phyloP scores from a whole-genome alignment of 2,797 vertebrate species.

The Sebastolobus altivelis region DNA sequence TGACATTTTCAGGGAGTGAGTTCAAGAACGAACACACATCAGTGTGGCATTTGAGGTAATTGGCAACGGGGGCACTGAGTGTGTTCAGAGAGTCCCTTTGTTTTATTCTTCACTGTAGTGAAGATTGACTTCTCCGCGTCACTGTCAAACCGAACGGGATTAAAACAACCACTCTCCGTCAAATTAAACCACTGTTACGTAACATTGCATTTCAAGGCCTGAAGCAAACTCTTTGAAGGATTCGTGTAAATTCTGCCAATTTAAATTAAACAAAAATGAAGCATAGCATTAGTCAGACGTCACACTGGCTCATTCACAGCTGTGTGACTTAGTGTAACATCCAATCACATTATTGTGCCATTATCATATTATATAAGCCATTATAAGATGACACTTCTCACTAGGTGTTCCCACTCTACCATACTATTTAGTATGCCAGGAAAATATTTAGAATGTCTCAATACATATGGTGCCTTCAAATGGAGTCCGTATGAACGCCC shows the following conservation, averaged over 20 bases:
- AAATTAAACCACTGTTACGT: background rate
- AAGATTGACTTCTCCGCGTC: constrained; percentile 35
- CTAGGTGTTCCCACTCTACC: too few species aligned
- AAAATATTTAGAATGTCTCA: too few species aligned
- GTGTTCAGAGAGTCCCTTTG: constrained; percentile 55
- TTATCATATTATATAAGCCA: background rate
- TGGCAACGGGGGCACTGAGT: constrained; percentile 54
- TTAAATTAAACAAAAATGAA: constrained; percentile 4
- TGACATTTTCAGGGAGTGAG: constrained; percentile 67
- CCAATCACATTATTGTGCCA: background rate
- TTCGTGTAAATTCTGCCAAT: constrained; percentile 3
- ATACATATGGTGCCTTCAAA: too few species aligned
- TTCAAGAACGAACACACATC: constrained; percentile 62
- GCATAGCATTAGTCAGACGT: background rate
- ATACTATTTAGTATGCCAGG: too few species aligned
- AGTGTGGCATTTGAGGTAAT: constrained; percentile 76
- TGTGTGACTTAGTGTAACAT: background rate
- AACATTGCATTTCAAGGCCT: background rate
- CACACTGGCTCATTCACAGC: background rate
- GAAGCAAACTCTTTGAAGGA: background rate
- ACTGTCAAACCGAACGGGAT: constrained; percentile 3
- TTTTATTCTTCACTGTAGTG: constrained; percentile 48
- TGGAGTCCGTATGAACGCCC: too few species aligned
- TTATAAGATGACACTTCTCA: background rate
- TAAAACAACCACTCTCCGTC: background rate